Percentiles rank a stretch among this genome's conserved stretches.
Evolutionary conservation across 2,113 vertebrate species (phyloP).

Genomic region (Podarcis cretensis): DNA sequence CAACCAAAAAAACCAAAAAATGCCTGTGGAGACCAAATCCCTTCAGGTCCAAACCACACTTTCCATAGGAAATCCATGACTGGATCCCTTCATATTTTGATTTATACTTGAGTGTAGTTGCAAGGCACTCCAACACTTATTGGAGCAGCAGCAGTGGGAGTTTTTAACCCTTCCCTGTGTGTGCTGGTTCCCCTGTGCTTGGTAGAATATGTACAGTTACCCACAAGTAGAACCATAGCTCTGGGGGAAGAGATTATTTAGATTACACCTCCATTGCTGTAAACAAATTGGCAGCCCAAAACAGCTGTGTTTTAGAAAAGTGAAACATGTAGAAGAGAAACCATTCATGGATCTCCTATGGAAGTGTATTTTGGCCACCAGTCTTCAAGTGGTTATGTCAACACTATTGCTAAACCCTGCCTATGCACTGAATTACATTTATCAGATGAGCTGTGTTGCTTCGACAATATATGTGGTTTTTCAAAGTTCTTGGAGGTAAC

Average conservation of each 20-base stretch:
- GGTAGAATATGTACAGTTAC: neutral
- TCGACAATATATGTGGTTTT: neutral
- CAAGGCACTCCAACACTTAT: neutral
- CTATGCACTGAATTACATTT: neutral
- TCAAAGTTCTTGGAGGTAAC: constrained; percentile 24
- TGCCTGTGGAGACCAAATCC: neutral
- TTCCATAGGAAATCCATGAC: neutral
- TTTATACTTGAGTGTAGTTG: neutral
- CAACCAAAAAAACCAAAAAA: no score
- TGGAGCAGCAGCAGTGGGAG: neutral
- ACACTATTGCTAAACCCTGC: neutral
- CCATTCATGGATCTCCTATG: no score
- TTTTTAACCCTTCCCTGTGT: neutral
- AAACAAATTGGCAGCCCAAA: neutral
- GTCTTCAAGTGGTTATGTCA: neutral
- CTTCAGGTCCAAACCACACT: neutral
- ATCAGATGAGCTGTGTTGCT: neutral
- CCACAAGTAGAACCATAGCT: neutral
- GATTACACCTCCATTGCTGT: neutral
- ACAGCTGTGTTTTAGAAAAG: neutral
- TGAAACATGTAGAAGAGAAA: no score
- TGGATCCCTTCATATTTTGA: neutral
- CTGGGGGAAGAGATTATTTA: neutral
- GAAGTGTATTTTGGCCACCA: neutral
- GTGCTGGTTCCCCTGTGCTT: neutral